Evolutionary conservation across 2,797 vertebrate genomes (phyloP), one percentile per base, ranked within the genome.

Genomic region (Epinephelus malabaricus): DNA sequence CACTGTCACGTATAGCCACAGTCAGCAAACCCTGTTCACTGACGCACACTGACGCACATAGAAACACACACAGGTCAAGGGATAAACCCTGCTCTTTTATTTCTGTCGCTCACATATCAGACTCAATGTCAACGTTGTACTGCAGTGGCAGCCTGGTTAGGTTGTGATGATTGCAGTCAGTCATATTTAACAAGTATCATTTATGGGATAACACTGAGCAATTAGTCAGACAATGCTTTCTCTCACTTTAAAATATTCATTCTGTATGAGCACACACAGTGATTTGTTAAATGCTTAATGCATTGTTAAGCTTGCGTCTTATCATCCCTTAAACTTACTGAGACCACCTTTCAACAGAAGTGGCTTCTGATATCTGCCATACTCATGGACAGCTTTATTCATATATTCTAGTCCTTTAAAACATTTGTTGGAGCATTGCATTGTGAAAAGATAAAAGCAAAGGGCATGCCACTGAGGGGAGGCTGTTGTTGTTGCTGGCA

Each of bases 1-100:
- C 61, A 9, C 38, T 27, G 49, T 76, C 78, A 81, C 17, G 9
- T 76, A 70, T 17, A 65, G 59, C 68, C 25, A 19, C 15, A 4
- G 21, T 83, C 76, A 62, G 78, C 84, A 89, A 73, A 77, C 82
- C 74, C 43, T 72, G 54, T 13, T 62, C 67, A 46, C 23, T 38
- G 23, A 8, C 38, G 2, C 21, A 58, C 34, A 62, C 54, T 17
- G 30, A 47, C 38, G 15, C 65, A 53, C 43, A 40, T 30, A 61
- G 46, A 59, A 45, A 47, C 56, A 49, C 59, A 60, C 5, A 23
- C 30, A 40, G 46, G 58, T 64, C 49, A 61, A 7, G 23, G 30
- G 45, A 54, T 68, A 74, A 63, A 76, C 23, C 53, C 49, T 43
- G 5, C 10, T 25, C 13, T n/a, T 67, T 74, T 66, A 67, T 59